Conservation (phyloP, 1,140 invertebrate species). For the Scaptomyza hsui region DNA sequence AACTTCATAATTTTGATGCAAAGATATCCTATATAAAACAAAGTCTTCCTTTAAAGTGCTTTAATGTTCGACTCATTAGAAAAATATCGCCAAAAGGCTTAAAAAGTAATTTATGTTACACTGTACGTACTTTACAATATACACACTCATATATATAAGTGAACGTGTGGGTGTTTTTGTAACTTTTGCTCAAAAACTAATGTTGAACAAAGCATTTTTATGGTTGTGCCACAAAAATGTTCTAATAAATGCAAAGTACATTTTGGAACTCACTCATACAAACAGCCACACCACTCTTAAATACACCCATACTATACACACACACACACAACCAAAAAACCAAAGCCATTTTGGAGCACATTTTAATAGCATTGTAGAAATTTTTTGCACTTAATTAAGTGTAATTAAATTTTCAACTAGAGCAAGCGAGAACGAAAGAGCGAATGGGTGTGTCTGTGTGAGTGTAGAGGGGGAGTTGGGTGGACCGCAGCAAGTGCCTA, state of each 20-base stretch:
- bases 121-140: background rate
- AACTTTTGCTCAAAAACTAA: constrained; percentile 51
- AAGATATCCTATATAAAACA: background rate
- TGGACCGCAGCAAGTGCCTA: constrained; percentile 46
- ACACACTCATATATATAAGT: background rate
- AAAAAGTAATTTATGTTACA: constrained; percentile 27
- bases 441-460: constrained; percentile 8
- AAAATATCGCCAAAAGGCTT: background rate
- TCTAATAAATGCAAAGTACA: constrained; percentile 80
- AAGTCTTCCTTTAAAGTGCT: background rate
- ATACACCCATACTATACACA: constrained; percentile 12
- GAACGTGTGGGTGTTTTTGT: background rate
- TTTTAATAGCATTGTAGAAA: constrained; percentile 81
- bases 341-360: constrained; percentile 78
- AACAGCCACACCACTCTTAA: constrained; percentile 32
- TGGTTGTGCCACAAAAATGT: constrained; percentile 70
- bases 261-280: constrained; percentile 44
- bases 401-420: constrained; percentile 70
- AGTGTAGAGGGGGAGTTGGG: background rate
- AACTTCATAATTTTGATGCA: background rate
- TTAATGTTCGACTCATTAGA: background rate
- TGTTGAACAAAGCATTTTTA: constrained; percentile 74
- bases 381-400: constrained; percentile 81
- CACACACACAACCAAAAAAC: constrained; percentile 39
- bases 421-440: background rate